Base-by-base conservation (phyloP, 2,888 invertebrate genomes). In the Acanthacorydalis orientalis region DNA sequence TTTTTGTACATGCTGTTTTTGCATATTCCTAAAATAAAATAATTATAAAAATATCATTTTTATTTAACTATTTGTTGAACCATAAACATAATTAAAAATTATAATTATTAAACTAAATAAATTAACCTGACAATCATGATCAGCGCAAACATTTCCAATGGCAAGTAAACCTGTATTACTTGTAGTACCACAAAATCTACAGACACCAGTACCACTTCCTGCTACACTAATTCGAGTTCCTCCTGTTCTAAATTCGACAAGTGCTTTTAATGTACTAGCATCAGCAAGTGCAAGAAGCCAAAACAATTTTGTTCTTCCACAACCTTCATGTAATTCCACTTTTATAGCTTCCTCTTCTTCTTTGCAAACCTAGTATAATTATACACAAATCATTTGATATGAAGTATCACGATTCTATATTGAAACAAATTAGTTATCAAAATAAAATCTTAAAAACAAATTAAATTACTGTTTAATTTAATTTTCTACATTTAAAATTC, bases 301-400 rank as follows among this genome's bases (percentile, higher is more conserved):
- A 65, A 92, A 93, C 6, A 97, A 70, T 65, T 96, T 95, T 1
- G 91, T 92, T 35, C 97, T 76, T 0, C 96, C 96, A 62, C 96
- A 96, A 0, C 86, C 84, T 66, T 93, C 96, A 65, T 97, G 96
- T n/a, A 96, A 75, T 65, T 97, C 95, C 6, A 97, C 90, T 52
- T 90, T 84, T 51, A 96, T 92, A 0, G 93, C 89, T 62, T 92
- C 91, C 60, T 95, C 92, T 59, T 95, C 93, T 60, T 93, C 93
- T 63, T 93, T 93, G 67, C 93, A 93, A 15, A 90, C 85, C 80
- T 83, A 57, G 1, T 49, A 48, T 2, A 42, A 31, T n/a, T n/a
- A n/a, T 38, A 14, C 7, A 7, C 38, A 33, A 48, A 32, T 34
- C 14, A 7, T 35, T 40, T 45, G n/a, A 42, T 37, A 48, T n/a